Percentiles rank a stretch among this genome's conserved stretches.
These are phyloP conservation scores for Nerophis ophidion DNA, from an alignment of 2,113 vertebrate genomes.

Conservation along the genomic window DNA sequence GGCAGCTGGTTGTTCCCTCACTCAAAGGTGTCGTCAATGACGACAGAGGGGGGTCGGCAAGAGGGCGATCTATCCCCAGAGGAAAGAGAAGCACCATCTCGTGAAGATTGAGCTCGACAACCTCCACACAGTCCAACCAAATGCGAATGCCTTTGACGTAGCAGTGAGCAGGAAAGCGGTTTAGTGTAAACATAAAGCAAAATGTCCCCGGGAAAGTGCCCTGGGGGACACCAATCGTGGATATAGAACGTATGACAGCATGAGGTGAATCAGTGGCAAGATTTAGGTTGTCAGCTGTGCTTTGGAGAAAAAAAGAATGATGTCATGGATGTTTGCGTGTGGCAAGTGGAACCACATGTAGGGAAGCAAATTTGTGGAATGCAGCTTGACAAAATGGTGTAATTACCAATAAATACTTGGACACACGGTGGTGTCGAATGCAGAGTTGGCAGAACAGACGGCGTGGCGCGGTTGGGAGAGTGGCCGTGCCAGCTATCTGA, in stretches of 20 bases:
- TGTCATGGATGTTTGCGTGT: too few species aligned
- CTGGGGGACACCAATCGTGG: neutral
- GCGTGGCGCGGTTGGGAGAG: too few species aligned
- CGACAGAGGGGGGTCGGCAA: constrained; percentile 2
- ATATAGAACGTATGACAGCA: too few species aligned
- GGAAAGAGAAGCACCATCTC: neutral
- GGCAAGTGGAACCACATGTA: too few species aligned
- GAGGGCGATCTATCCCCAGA: constrained; percentile 4
- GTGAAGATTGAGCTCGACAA: constrained; percentile 7
- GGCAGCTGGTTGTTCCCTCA: constrained; percentile 5
- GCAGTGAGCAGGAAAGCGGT: neutral
- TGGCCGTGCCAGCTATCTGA: too few species aligned
- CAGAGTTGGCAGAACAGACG: too few species aligned
- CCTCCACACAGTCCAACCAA: neutral
- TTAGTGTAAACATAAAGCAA: neutral
- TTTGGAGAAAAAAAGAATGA: too few species aligned
- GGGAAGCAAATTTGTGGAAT: too few species aligned
- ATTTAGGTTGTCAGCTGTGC: too few species aligned
- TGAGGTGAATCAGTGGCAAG: neutral
- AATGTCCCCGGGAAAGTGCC: neutral
- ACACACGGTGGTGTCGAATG: too few species aligned
- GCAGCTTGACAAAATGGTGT: too few species aligned
- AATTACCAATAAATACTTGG: too few species aligned
- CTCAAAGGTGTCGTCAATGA: constrained; percentile 2
- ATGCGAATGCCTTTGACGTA: neutral